Percentiles rank a stretch among this genome's conserved stretches.
These are phyloP conservation scores for Eremophila alpestris DNA, from an alignment of 2,797 vertebrate genomes.

Conservation along the genomic window DNA sequence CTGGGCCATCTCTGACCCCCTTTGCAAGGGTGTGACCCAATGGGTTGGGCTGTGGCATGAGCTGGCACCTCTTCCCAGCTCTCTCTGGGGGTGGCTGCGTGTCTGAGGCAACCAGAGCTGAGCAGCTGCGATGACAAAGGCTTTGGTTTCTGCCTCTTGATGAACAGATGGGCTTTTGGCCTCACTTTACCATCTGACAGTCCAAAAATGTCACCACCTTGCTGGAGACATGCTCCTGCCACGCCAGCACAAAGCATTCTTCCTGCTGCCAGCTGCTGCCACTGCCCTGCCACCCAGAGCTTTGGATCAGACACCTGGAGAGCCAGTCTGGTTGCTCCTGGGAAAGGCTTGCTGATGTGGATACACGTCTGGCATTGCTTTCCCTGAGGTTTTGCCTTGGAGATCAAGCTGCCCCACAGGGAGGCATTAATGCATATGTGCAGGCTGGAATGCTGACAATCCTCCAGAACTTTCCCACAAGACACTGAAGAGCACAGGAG, in stretches of 20 bases:
- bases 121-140: background rate
- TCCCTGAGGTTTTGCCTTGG: background rate
- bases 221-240: background rate
- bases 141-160: slow-evolving; percentile 2
- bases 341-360: rapidly evolving
- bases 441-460: background rate
- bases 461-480: background rate
- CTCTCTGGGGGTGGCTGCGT: rapidly evolving
- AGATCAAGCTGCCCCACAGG: background rate
- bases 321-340: background rate
- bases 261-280: background rate
- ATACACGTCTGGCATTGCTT: background rate
- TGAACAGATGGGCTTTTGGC: background rate
- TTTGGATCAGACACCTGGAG: background rate
- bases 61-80: background rate
- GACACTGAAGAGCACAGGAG: background rate
- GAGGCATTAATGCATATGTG: background rate
- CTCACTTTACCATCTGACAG: background rate
- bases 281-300: background rate
- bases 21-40: background rate
- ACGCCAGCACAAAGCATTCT: background rate
- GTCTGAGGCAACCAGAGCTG: background rate
- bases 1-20: background rate
- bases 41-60: background rate
- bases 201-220: background rate